Evolutionary conservation across 2,797 vertebrate genomes (phyloP), one percentile per base, ranked within the genome.

Genomic region (Phoxinus dragarum): DNA sequence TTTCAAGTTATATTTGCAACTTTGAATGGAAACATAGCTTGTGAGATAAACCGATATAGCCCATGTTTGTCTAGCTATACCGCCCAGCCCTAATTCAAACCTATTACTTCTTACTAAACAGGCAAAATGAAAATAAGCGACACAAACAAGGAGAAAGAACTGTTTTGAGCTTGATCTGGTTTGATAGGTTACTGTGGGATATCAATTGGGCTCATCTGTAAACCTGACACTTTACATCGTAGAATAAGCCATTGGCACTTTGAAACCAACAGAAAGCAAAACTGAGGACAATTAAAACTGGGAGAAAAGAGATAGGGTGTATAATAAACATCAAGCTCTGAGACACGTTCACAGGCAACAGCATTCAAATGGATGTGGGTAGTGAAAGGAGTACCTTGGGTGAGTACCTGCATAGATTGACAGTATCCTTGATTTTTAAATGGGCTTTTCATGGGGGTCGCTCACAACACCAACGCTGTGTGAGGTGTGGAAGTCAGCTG

Each of bases 351-450:
- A 99, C 97, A 99, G 97, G 97, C 96, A 98, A 99, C 95, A 98
- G 97, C 97, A 99, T 99, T 99, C 97, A 99, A 97, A 97, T 98
- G 96, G 97, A 99, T 98, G 97, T 98, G 97, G 97, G 98, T 99
- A 98, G 96, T 99, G 98, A 99, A 99, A 99, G 98, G 98, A 99
- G 97, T 98, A 99, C 98, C 98, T 99, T 97, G 97, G 97, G 97
- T 97, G 98, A 98, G 96, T 99, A 99, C 98, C 98, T 99, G 98
- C 95, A 98, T 97, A 99, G 97, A 97, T 97, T 98, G 97, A 99
- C 96, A 98, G 97, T 99, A 97, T 99, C 98, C 98, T 97, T 98
- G 97, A 99, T 99, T 99, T 99, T 98, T 99, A 98, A 99, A 98
- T 98, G 98, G 98, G 97, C 96, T 98, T 99, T 97, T 98, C 98